Evolutionary conservation across 2,113 vertebrate species (phyloP).

Genomic region (Vireo altiloquus): DNA sequence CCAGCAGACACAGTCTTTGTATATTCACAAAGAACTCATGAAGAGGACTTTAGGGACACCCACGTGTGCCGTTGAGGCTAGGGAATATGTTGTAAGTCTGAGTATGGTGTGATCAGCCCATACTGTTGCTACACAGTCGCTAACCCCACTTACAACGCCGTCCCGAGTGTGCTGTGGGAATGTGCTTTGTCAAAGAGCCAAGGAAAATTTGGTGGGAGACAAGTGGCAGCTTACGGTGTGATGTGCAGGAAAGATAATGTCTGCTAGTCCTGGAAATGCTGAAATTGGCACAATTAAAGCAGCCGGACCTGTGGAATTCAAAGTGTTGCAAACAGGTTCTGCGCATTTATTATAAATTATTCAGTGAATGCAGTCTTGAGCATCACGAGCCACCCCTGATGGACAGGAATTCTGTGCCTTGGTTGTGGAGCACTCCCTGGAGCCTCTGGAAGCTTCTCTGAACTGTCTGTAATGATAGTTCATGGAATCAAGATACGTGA

Average conservation of each 20-base stretch:
- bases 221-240: background rate
- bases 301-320: background rate
- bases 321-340: background rate
- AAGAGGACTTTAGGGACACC: slow-evolving; percentile 96
- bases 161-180: slow-evolving; percentile 11
- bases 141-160: slow-evolving; percentile 71
- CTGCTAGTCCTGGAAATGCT: slow-evolving; percentile 29
- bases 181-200: background rate
- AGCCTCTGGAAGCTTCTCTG: background rate
- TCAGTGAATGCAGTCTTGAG: background rate
- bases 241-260: background rate
- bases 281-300: slow-evolving; percentile 36
- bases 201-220: background rate
- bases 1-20: slow-evolving; percentile 89
- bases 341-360: background rate
- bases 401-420: background rate
- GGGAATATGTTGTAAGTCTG: slow-evolving; percentile 96
- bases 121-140: slow-evolving; percentile 70
- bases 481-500: background rate
- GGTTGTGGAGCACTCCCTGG: background rate
- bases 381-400: background rate
- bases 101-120: slow-evolving; percentile 56
- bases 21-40: slow-evolving; percentile 95
- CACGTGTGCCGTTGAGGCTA: slow-evolving; percentile 95
- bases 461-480: background rate